Conservation (phyloP, 2,113 vertebrate genomes). For the Mus pahari region DNA sequence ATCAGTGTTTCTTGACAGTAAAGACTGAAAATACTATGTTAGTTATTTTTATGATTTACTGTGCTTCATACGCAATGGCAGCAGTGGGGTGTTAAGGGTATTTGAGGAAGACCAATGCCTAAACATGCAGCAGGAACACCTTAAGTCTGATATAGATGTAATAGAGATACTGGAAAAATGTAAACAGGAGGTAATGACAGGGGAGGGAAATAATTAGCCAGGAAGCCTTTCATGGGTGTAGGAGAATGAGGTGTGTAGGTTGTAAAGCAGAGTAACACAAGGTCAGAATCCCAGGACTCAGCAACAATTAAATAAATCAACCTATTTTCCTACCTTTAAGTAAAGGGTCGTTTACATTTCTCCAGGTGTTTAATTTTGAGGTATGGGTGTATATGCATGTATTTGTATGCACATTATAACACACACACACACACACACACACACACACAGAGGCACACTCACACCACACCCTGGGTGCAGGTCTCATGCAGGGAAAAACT, state of each 20-base stretch:
- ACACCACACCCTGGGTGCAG: background rate
- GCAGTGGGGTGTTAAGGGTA: background rate
- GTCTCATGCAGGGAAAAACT: background rate
- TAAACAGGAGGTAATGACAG: background rate
- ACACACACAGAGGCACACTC: background rate
- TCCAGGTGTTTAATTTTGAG: conserved; percentile 29
- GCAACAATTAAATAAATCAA: background rate
- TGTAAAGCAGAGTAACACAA: conserved; percentile 12
- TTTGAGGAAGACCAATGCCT: conserved; percentile 16
- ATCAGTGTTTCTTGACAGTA: conserved; percentile 31
- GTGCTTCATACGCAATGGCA: background rate
- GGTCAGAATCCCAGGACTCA: background rate
- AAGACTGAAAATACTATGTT: background rate
- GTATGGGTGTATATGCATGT: background rate
- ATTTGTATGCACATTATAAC: background rate
- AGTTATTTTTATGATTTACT: background rate
- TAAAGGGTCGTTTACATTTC: conserved; percentile 22
- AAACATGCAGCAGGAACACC: conserved; percentile 39
- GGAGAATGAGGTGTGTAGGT: background rate
- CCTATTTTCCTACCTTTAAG: conserved; percentile 38
- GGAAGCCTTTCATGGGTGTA: background rate
- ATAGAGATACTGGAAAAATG: background rate
- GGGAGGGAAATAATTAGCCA: background rate
- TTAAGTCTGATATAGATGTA: background rate
- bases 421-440: background rate